Percentiles rank a stretch among this genome's conserved stretches.
These are phyloP conservation scores for Reticulitermes speratus DNA, from an alignment of 1,140 invertebrate species.

Conservation along the genomic window DNA sequence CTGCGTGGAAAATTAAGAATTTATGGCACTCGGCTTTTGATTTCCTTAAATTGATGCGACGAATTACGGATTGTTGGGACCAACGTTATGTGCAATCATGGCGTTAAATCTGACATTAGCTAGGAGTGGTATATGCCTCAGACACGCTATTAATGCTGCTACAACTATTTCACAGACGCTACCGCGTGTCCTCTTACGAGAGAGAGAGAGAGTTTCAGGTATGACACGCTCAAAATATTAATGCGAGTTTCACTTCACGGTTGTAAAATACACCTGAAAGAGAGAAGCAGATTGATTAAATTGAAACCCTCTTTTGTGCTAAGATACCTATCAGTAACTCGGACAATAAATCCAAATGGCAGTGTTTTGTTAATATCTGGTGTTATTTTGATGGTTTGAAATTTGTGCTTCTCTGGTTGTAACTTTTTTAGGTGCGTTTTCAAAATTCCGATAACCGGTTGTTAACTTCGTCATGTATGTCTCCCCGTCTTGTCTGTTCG, in stretches of 20 bases:
- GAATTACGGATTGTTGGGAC: neutral
- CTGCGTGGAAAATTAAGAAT: neutral
- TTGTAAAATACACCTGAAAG: neutral
- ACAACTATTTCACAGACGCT: neutral
- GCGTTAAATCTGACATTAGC: neutral
- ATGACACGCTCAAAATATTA: neutral
- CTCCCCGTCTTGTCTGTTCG: too few species aligned
- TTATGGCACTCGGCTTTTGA: neutral
- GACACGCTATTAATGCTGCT: neutral
- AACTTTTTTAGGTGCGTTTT: too few species aligned
- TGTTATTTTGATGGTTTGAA: too few species aligned
- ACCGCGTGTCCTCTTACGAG: neutral
- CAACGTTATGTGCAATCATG: neutral
- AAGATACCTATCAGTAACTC: neutral
- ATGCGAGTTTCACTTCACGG: neutral
- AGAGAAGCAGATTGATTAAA: neutral
- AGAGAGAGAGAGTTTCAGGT: neutral
- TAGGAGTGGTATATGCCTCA: neutral
- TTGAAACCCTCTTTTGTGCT: neutral
- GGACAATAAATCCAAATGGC: too few species aligned
- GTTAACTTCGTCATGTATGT: too few species aligned
- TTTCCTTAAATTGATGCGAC: constrained; percentile 5
- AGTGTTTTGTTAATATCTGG: too few species aligned
- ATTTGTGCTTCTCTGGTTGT: too few species aligned
- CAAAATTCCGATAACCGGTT: too few species aligned